A percentile compares a stretch with the other conserved stretches of the same genome.
Evolutionary conservation across 2,888 invertebrate genomes (phyloP).

Genomic region (Fabriciana adippe): DNA sequence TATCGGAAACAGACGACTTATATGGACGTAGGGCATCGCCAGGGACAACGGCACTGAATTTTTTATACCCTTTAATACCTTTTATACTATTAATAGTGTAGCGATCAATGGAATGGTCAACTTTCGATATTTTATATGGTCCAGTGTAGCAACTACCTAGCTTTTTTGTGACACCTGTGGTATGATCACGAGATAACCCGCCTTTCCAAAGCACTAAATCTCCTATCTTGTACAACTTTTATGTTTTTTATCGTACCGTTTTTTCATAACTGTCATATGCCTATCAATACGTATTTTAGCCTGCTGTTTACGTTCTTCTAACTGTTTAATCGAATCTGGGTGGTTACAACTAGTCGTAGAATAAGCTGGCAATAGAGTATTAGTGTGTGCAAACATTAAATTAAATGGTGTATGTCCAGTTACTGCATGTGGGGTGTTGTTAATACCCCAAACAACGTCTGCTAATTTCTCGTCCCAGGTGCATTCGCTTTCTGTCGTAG

Average conservation of each 20-base stretch:
- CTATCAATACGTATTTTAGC: conserved; percentile 26
- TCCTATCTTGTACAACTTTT: conserved; percentile 32
- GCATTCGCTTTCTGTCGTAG: conserved; percentile 30
- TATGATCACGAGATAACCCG: conserved; percentile 17
- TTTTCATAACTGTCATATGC: conserved; percentile 30
- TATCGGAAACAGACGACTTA: conserved; percentile 21
- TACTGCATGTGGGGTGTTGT: conserved; percentile 33
- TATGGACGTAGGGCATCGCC: background rate
- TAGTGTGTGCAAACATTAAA: conserved; percentile 36
- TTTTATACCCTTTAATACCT: conserved; percentile 29
- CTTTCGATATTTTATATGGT: conserved; percentile 31
- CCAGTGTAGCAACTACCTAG: conserved; percentile 27
- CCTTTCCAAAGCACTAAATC: conserved; percentile 27
- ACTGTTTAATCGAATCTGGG: too few species aligned
- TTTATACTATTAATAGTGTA: conserved; percentile 28
- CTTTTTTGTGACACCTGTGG: conserved; percentile 24
- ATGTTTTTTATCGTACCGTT: conserved; percentile 19
- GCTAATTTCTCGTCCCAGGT: conserved; percentile 35
- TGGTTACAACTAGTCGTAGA: background rate
- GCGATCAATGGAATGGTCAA: conserved; percentile 24
- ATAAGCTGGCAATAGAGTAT: conserved; percentile 23
- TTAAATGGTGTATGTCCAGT: conserved; percentile 34
- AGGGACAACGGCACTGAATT: conserved; percentile 26
- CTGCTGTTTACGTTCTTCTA: conserved; percentile 4
- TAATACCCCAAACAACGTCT: conserved; percentile 39